phyloP scores from a whole-genome alignment of 2,113 vertebrate species.

The Oceanites oceanicus region DNA sequence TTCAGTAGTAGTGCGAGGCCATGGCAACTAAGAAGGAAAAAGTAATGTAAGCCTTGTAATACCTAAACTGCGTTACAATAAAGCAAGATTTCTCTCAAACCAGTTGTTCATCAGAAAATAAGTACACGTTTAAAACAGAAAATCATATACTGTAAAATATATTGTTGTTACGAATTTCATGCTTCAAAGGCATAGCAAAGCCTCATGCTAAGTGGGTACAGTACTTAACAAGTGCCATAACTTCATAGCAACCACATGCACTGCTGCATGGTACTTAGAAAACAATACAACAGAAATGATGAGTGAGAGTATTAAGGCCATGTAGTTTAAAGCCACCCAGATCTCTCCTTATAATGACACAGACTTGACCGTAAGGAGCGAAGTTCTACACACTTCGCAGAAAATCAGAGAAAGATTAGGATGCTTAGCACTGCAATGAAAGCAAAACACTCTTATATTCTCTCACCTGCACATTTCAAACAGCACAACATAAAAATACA shows the following conservation, averaged over 20 bases:
- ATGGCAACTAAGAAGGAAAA: slow-evolving; percentile 67
- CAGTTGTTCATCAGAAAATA: not conserved
- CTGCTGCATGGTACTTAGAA: not conserved
- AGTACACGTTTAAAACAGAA: not conserved
- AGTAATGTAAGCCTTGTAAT: not conserved
- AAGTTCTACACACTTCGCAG: not conserved
- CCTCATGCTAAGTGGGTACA: not conserved
- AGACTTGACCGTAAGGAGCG: not conserved
- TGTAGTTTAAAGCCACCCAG: not conserved
- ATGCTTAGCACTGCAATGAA: not conserved
- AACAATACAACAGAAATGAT: not conserved
- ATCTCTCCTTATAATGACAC: not conserved
- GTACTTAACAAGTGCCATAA: not conserved
- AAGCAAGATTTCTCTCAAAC: not conserved
- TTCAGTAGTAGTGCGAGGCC: slow-evolving; percentile 84
- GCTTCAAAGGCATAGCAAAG: not conserved
- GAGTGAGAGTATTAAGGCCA: not conserved
- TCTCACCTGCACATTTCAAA: not conserved
- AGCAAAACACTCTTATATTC: not conserved
- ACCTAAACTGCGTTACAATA: not conserved
- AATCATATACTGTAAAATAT: not conserved
- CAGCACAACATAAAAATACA: not conserved
- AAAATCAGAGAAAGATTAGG: not conserved
- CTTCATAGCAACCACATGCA: not conserved
- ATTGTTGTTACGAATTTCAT: not conserved